A percentile compares a stretch with the other conserved stretches of the same genome.
phyloP scores from a whole-genome alignment of 2,797 vertebrate genomes.

The Alosa sapidissima region DNA sequence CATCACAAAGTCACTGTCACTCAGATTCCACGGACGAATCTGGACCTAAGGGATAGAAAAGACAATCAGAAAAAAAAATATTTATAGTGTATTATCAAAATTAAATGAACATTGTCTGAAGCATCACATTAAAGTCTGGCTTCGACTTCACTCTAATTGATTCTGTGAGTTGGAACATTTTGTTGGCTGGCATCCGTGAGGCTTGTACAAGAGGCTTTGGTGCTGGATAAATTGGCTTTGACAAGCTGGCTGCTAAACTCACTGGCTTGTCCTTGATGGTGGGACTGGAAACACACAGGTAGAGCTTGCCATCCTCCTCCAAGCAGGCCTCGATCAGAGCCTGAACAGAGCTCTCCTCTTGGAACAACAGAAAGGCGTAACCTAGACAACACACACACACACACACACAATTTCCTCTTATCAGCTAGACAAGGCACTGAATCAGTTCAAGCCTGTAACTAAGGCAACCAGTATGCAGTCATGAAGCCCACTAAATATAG shows the following conservation, averaged over 20 bases:
- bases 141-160: neutral
- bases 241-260: conserved; percentile 64
- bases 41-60: conserved; percentile 79
- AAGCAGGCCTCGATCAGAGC: conserved; percentile 96
- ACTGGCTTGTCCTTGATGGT: conserved; percentile 99
- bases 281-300: conserved; percentile 97
- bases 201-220: conserved; percentile 4
- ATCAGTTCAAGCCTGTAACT: neutral
- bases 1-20: conserved; percentile 98
- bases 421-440: neutral
- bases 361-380: conserved; percentile 98
- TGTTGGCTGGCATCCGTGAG: no score
- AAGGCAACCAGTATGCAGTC: neutral
- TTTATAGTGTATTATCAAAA: neutral
- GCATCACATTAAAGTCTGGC: neutral
- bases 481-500: neutral
- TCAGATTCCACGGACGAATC: conserved; percentile 98
- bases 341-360: conserved; percentile 97
- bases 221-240: neutral
- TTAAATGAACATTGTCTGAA: neutral
- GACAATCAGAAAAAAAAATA: neutral
- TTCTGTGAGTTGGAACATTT: neutral
- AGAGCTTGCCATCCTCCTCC: conserved; percentile 97
- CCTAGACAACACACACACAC: conserved; percentile 69
- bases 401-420: neutral